These are phyloP conservation scores for Tridacna crocea DNA, from an alignment of 2,888 invertebrate genomes.

Conservation along the genomic window DNA sequence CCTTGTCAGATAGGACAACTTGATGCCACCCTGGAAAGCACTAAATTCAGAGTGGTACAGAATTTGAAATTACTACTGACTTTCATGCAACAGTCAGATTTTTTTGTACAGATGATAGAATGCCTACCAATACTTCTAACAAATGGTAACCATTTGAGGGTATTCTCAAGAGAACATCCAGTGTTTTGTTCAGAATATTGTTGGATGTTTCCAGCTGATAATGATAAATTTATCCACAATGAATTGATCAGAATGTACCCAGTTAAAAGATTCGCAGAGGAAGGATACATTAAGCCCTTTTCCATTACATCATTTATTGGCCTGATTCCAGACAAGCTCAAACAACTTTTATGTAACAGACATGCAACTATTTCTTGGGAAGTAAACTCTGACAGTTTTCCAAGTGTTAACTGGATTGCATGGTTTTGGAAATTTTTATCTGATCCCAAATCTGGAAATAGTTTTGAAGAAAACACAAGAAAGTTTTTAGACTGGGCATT, in stretches of 20 bases:
- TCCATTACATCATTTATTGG: conserved; percentile 8
- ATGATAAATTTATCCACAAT: conserved; percentile 1
- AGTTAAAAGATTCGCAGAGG: neutral
- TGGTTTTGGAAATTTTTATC: conserved; percentile 26
- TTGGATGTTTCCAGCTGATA: conserved; percentile 16
- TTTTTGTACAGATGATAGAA: neutral
- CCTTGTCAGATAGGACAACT: neutral
- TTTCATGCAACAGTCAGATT: neutral
- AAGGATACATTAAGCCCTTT: conserved; percentile 9
- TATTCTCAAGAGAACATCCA: neutral
- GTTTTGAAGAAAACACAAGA: neutral
- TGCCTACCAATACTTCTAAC: conserved; percentile 7
- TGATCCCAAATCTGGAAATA: neutral
- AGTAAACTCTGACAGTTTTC: neutral
- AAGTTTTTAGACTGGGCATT: neutral
- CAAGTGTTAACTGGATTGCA: conserved; percentile 1
- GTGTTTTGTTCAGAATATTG: conserved; percentile 7
- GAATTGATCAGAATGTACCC: neutral
- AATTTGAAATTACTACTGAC: neutral
- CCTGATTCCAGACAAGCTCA: neutral
- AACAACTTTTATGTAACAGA: neutral
- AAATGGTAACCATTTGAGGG: neutral
- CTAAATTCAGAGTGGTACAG: neutral
- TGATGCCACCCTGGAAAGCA: neutral
- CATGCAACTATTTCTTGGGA: conserved; percentile 9